Evolutionary conservation across 2,797 vertebrate species (phyloP).

Genomic region (Perodicticus potto): DNA sequence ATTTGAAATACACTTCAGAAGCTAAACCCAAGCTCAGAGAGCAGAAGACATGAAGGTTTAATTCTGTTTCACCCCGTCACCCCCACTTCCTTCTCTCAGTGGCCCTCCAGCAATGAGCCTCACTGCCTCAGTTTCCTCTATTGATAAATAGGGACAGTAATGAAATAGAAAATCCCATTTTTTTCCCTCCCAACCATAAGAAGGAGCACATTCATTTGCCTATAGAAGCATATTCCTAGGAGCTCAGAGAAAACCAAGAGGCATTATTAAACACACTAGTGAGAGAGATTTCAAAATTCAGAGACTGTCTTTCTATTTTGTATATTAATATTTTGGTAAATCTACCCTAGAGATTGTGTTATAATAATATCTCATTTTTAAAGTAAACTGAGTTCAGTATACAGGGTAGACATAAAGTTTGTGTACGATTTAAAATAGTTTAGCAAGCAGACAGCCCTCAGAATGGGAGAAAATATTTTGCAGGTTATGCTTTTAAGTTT

Average conservation of each 20-base stretch:
- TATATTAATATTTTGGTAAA: constrained; percentile 58
- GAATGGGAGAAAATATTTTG: too few species aligned
- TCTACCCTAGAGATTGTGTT: constrained; percentile 52
- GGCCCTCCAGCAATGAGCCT: not conserved
- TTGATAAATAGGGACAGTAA: constrained; percentile 17
- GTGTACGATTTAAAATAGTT: too few species aligned
- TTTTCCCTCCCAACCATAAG: constrained; percentile 40
- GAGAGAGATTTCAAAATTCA: constrained; percentile 57
- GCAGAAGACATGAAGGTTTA: not conserved
- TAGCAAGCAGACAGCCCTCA: too few species aligned
- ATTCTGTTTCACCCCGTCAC: not conserved
- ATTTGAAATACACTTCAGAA: not conserved
- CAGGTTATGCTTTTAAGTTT: not conserved
- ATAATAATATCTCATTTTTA: constrained; percentile 62
- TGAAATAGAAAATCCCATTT: constrained; percentile 33
- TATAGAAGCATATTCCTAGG: constrained; percentile 24
- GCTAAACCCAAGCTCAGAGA: not conserved
- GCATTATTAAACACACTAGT: constrained; percentile 47
- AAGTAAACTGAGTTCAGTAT: constrained; percentile 61
- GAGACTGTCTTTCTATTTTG: constrained; percentile 62
- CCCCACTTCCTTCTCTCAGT: not conserved
- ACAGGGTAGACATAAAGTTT: not conserved
- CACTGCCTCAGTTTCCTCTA: not conserved
- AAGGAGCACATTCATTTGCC: constrained; percentile 50
- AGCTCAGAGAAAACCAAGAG: constrained; percentile 58